Evolutionary conservation across 2,888 invertebrate genomes (phyloP).

Genomic region (Phlogophora meticulosa): DNA sequence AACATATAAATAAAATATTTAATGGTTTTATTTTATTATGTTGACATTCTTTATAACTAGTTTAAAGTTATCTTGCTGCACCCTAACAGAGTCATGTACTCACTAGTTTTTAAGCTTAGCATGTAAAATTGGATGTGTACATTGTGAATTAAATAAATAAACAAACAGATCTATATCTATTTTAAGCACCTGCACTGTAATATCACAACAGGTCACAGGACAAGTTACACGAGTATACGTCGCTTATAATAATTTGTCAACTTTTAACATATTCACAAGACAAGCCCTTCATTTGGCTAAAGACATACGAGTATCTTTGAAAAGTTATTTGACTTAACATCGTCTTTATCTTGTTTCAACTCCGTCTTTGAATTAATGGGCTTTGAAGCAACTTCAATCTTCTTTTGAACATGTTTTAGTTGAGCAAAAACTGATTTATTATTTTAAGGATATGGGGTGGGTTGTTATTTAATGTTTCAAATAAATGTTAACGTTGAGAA

Average conservation of each 20-base stretch:
- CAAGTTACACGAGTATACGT: constrained; percentile 22
- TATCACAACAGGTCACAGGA: constrained; percentile 1
- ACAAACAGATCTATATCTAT: too few species aligned
- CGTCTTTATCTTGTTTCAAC: constrained; percentile 58
- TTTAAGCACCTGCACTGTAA: background rate
- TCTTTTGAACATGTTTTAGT: constrained; percentile 52
- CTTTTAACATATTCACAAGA: constrained; percentile 60
- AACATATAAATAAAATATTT: too few species aligned
- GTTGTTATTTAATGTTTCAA: background rate
- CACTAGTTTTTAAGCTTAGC: too few species aligned
- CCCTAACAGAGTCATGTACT: too few species aligned
- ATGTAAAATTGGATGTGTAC: too few species aligned
- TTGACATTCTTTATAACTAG: too few species aligned
- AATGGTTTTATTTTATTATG: too few species aligned
- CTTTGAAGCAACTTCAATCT: constrained; percentile 59
- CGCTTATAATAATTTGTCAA: constrained; percentile 55
- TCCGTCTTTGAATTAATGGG: constrained; percentile 60
- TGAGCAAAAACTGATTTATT: constrained; percentile 55
- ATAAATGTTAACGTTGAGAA: background rate
- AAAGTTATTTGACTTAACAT: constrained; percentile 60
- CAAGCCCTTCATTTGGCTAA: constrained; percentile 61
- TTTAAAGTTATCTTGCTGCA: too few species aligned
- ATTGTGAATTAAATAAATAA: too few species aligned
- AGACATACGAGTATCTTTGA: constrained; percentile 59
- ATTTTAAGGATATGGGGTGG: constrained; percentile 26